Evolutionary conservation across 2,888 invertebrate genomes (phyloP), one percentile per base, ranked within the genome.

Genomic region (Balanococcus diminutus): DNA sequence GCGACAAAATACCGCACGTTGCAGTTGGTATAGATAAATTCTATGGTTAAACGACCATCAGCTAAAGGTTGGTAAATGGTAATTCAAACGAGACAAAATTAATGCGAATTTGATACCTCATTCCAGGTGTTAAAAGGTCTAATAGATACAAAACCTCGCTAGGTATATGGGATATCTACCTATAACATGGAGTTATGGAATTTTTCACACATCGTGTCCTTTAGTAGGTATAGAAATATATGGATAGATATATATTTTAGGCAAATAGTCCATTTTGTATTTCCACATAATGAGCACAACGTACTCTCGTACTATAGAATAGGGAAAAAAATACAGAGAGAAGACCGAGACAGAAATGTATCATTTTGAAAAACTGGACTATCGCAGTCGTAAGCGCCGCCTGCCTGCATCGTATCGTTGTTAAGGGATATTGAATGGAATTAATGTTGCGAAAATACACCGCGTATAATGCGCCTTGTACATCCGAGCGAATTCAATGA

Each of bases 401-500:
- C 39, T 31, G 82, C 79, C 39, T 39, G 32, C 79, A 36, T 28
- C 36, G 32, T 19, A 28, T 51, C 39, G 22, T 22, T 36, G 5
- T 22, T 9, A 19, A 61, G 9, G 19, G 22, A 31, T 61, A 19
- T 32, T 25, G 84, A 84, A 84, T 84, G 72, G 84, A 84, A 61
- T 67, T 67, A 84, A 84, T 84, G 84, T 84, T 84, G 67, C 72
- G 84, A 84, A 84, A 84, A 84, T 84, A 25, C 39, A 67, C 4
- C 31, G 19, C 51, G 42, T n/a, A n/a, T n/a, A n/a, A 6, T 6
- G 14, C 14, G 42, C 14, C 8, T 56, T 19, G 31, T 36, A n/a
- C 16, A 36, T 19, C 3, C 56, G 36, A 31, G 42, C 3, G 75
- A 36, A 84, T 84, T 84, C 84, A 84, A 84, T 84, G 72, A 61